Base-by-base conservation (phyloP, 2,888 invertebrate species). In the Drosophila pseudotakahashii region DNA sequence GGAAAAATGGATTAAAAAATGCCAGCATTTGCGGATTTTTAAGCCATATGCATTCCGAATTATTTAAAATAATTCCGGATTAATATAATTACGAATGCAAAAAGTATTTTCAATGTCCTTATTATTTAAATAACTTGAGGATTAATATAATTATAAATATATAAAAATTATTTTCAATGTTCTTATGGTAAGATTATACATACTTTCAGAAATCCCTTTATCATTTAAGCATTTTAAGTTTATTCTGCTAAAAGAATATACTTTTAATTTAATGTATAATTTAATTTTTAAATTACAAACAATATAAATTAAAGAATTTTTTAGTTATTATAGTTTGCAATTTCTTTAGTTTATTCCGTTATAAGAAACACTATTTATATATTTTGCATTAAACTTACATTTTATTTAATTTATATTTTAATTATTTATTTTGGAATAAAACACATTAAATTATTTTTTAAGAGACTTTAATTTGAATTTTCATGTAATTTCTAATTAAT, bases 41-140 rank as follows among this genome's bases (percentile, higher is more conserved):
- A 59, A 59, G 55, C 58, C 19, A 59, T 59, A 16, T 16, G 47
- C 47, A 39, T 30, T 58, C 19, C 16, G 19, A 53, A 16, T 39
- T 53, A 37, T 53, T 53, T 52, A 10, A 58, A 52, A 52, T 53
- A 58, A 1, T 11, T 5, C 3, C 5, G 16, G 11, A 37, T 26
- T 50, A 19, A 34, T 50, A 19, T 19, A 34, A 13, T 34, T 13
- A 7, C 26, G 36, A 10, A 16, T 14, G 1, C 6, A 26, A 26
- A 6, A 26, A 26, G 26, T 26, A 23, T 23, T 23, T 23, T 23
- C 23, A 2, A n/a, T n/a, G n/a, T n/a, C 23, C 23, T 4, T 23
- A 14, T 37, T 52, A 37, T 52, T 52, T 37, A 9, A 57, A 51
- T 2, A 2, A 19, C 19, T 2, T 19, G 2, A 19, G 19, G 11